A percentile compares a stretch with the other conserved stretches of the same genome.
Conservation (phyloP, 2,888 invertebrate species). For the Pristionchus fissidentatus region DNA sequence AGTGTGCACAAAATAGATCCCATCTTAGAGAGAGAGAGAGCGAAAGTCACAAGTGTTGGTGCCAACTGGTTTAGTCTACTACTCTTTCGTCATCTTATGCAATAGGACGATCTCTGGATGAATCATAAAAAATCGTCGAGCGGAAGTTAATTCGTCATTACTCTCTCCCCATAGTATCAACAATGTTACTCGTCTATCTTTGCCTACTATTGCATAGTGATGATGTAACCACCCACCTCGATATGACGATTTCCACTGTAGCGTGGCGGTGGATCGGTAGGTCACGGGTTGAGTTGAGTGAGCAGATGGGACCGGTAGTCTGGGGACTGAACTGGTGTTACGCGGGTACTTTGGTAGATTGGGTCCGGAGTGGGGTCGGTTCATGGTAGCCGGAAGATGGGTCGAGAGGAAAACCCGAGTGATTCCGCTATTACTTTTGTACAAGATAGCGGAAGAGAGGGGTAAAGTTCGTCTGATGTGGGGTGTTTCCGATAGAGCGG, state of each 20-base stretch:
- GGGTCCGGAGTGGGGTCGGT: constrained; percentile 21
- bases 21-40: not conserved
- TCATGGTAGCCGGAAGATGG: not conserved
- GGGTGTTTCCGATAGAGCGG: not conserved
- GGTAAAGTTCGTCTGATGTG: constrained; percentile 4
- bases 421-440: not conserved
- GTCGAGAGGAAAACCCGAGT: not conserved
- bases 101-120: not conserved
- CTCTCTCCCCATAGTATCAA: not conserved
- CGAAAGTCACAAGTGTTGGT: no score
- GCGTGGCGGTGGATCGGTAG: not conserved
- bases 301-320: not conserved
- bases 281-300: not conserved
- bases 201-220: not conserved
- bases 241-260: not conserved
- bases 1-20: not conserved
- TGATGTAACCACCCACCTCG: not conserved
- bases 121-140: constrained; percentile 28
- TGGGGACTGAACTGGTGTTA: not conserved
- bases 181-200: not conserved
- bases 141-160: not conserved
- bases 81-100: not conserved
- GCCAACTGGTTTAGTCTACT: not conserved
- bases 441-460: not conserved
- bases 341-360: not conserved